Base-by-base conservation (phyloP, 1,140 invertebrate species). In the Andricus grossulariae region DNA sequence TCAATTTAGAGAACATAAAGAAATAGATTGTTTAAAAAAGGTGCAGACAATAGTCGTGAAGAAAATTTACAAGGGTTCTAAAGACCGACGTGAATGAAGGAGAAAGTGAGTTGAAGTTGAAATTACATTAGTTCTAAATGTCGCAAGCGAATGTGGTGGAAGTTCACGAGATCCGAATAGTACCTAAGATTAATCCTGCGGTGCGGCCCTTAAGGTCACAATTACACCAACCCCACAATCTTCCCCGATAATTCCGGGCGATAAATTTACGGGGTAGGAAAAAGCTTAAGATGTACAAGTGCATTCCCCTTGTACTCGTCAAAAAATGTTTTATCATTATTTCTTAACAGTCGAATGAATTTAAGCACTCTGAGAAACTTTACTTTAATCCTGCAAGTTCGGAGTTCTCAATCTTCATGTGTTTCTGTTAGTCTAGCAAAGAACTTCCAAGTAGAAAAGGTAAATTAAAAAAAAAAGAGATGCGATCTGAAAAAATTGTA, bases 271-370 rank as follows among this genome's bases (percentile, higher is more conserved):
- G n/a, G 25, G 25, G 13, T 13, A 60, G 21, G 19, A 66, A 60
- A 32, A 66, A 66, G 60, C 16, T n/a, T 32, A 39, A 32, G 21
- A 66, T 66, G 57, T n/a, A 66, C 25, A 39, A 45, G 39, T n/a
- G 32, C 60, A 15, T 7, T 16, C 1, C 21, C 21, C 12, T 32
- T 13, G 21, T 16, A 66, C 11, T 45, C 60, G 25, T 66, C 60
- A 39, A 66, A 66, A 66, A 66, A 66, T 66, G 25, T 66, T 66
- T 66, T 66, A 66, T 39, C 60, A 66, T 66, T 66, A 66, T 66
- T 66, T 66, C 60, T 39, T 66, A 45, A 45, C 60, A 66, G 25
- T 66, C 21, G 60, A 39, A 66, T 66, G 39, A 32, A 15, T 45
- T 66, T 39, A 66, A 66, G 60, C 15, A 32, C 60, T 66, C 60